These are phyloP conservation scores for Cranoglanis bouderius DNA, from an alignment of 2,113 vertebrate genomes.

Conservation along the genomic window DNA sequence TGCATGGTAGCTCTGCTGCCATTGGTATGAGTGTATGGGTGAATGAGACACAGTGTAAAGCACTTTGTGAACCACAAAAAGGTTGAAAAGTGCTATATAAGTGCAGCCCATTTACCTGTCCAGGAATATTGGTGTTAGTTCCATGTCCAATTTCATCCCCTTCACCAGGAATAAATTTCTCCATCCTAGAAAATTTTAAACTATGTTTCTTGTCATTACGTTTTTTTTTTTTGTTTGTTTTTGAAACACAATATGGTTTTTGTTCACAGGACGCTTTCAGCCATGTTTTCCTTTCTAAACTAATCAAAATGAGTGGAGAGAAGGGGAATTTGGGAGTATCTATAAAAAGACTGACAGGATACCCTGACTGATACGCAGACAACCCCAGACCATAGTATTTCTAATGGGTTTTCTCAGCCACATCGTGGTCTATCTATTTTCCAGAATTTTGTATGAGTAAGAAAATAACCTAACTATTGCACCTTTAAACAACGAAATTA, in stretches of 20 bases:
- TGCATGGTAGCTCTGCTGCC: too few species aligned
- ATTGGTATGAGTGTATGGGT: too few species aligned
- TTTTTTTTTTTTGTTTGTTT: background rate
- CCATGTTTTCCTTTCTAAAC: background rate
- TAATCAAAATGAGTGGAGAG: background rate
- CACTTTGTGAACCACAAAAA: too few species aligned
- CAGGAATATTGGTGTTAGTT: background rate
- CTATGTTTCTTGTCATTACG: background rate
- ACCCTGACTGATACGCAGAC: too few species aligned
- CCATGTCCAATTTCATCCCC: background rate
- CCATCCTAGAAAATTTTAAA: background rate
- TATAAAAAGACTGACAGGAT: background rate
- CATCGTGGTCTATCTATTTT: background rate
- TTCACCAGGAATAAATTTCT: background rate
- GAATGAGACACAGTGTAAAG: too few species aligned
- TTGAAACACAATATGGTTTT: background rate
- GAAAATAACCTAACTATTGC: background rate
- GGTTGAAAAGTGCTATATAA: too few species aligned
- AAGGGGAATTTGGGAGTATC: background rate
- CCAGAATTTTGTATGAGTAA: background rate
- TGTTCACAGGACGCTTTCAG: background rate
- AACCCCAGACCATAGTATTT: background rate
- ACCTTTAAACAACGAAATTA: slow-evolving; percentile 11
- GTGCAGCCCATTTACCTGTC: too few species aligned
- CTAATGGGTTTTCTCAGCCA: background rate